These are phyloP conservation scores for Frieseomelitta varia DNA, from an alignment of 1,140 invertebrate species.

Conservation along the genomic window DNA sequence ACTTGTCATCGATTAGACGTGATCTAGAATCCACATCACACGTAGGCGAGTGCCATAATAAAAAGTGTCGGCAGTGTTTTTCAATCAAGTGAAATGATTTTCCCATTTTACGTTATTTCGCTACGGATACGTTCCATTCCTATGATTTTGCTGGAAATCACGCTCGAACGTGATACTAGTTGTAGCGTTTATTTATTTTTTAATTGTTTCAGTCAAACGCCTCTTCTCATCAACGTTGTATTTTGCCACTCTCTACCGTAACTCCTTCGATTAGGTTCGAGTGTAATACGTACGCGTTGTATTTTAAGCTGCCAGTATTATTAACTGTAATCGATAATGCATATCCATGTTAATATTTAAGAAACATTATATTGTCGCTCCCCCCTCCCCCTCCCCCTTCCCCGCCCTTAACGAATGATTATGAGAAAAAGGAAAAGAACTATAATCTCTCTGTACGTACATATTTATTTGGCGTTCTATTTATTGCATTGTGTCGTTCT, in stretches of 20 bases:
- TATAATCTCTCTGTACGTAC: conserved; percentile 67
- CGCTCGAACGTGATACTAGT: conserved; percentile 13
- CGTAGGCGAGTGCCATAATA: conserved; percentile 50
- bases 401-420: conserved; percentile 51
- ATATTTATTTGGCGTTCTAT: conserved; percentile 71
- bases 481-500: conserved; percentile 66
- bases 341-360: conserved; percentile 75
- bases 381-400: conserved; percentile 4
- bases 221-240: not conserved
- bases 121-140: conserved; percentile 15
- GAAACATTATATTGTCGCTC: conserved; percentile 64
- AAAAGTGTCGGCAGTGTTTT: not conserved
- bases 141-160: conserved; percentile 1
- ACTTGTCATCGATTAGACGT: conserved; percentile 36
- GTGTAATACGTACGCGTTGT: conserved; percentile 62
- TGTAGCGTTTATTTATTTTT: not conserved
- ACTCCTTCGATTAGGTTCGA: conserved; percentile 48
- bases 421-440: conserved; percentile 45
- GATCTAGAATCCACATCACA: conserved; percentile 23
- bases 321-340: conserved; percentile 78
- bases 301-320: conserved; percentile 79
- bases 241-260: conserved; percentile 53
- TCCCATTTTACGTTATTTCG: not conserved
- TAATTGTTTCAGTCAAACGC: not conserved
- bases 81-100: not conserved